Base-by-base conservation (phyloP, 2,888 invertebrate genomes). In the Andrena fulva region DNA sequence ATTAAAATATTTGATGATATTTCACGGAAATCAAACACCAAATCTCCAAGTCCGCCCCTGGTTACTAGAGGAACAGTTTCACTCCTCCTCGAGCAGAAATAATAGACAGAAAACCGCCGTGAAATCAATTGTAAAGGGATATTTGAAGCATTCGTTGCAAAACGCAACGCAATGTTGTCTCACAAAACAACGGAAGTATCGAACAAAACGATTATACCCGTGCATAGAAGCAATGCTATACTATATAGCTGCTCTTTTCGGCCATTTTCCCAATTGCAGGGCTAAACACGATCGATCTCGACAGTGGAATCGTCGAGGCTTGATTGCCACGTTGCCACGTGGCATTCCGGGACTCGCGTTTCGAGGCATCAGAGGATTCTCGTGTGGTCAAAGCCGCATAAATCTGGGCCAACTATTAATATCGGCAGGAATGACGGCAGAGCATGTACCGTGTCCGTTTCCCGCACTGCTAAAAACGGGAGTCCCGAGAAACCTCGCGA, bases 321-420 rank as follows among this genome's bases (percentile, higher is more conserved):
- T 42, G 42, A 42, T 42, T 16, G 42, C 42, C 42, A 16, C 42
- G 42, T 42, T 4, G 16, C 42, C 1, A 42, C 42, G 16, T 42
- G 5, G 42, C 6, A 16, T n/a, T 10, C 33, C 33, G 31, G 42
- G 60, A n/a, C 48, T 33, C 27, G 29, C 24, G 42, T 42, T 48
- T 63, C 2, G 16, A 54, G 35, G n/a, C 59, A 12, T 31, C 24
- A n/a, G 7, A 12, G 16, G 20, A 66, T 66, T 56, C 54, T 33
- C 42, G 50, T 24, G 35, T 10, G 27, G 33, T n/a, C 7, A 59
- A 54, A 74, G 52, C 10, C 24, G n/a, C 29, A 59, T 29, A 52
- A 60, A 79, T 64, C 64, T 56, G 59, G 50, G 64, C 64, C 63
- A 59, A 31, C 64, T 70, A 69, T 79, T 48, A 75, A 79, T 76